Base-by-base conservation (phyloP, 2,113 vertebrate genomes). In the Oostethus manadensis region DNA sequence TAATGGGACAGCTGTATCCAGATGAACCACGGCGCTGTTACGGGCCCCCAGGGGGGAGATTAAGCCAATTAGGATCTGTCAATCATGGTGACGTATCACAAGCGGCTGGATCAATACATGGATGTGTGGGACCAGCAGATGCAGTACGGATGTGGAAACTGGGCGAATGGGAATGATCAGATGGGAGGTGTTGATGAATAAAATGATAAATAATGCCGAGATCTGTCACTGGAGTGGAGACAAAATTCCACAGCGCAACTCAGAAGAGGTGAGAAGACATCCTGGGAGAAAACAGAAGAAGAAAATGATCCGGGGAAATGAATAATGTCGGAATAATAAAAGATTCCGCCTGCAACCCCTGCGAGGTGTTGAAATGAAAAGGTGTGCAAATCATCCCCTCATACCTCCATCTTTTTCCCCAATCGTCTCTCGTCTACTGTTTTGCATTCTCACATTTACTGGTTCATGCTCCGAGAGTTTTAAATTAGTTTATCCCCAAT, bases 1-100 rank as follows among this genome's bases (percentile, higher is more conserved):
- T 82, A 87, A 87, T 76, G 50, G 75, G 79, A 84, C 85, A 86
- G 85, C 84, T 87, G 85, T 86, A 68, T 83, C 80, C 79, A 86
- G 82, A 82, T 79, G 77, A 76, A 65, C 69, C 71, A 17, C 18
- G 61, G 60, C 40, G 21, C 42, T 71, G 43, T 71, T 49, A 77
- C 70, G 60, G 56, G 68, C 51, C 71, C 73, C 71, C 54, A 4
- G 44, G n/a, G 42, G 26, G 43, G 44, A 61, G 76, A 78, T 86
- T 85, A 87, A 71, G 77, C 80, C 80, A 87, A 87, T 86, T 86
- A 86, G 79, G 60, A 76, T 66, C 77, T 74, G 86, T 63, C 86
- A 83, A 77, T 87, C 86, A 84, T 35, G 1, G 3, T 62, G 79
- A 77, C 69, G 68, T 77, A 70, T 74, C 71, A 68, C 48, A 58